Evolutionary conservation across 2,888 invertebrate species (phyloP), one percentile per base, ranked within the genome.

Genomic region (Melanostoma mellinum): DNA sequence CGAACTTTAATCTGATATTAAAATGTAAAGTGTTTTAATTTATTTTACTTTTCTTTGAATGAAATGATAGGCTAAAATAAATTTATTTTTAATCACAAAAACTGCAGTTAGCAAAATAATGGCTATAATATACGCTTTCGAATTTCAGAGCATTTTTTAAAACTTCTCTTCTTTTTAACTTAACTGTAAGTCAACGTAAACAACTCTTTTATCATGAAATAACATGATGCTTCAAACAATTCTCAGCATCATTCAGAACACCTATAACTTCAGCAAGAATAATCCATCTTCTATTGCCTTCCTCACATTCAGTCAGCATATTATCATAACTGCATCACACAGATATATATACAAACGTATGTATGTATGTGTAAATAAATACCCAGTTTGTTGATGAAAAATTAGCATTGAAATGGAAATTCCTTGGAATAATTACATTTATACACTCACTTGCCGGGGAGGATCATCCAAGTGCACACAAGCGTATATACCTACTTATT

Each of bases 381-480:
- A 74, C 65, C 61, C 44, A 50, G 50, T 55, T 69, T 58, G 60
- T 48, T 74, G 84, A 67, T 79, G 71, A 72, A 79, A 72, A 84
- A 84, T 84, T 84, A 79, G 79, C 84, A 84, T 84, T 71, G 74
- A 79, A 84, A 84, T 84, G 79, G 63, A 65, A 79, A 82, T 84
- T 79, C 74, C 42, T 61, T 35, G 65, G 56, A 82, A 82, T 82
- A 81, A 81, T 77, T 81, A 67, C 72, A 72, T 48, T 55, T 20
- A 20, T 20, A 63, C 38, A 50, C 63, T 50, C 30, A 60, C 65
- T 60, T 75, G 9, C 3, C 68, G 30, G 55, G 68, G 42, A 50
- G 44, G 50, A 73, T 79, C 68, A 30, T 35, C 53, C 53, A 46
- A 46, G 32, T 48, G 35, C 44, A 42, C 56, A 36, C 30, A 36